Evolutionary conservation across 2,797 vertebrate species (phyloP).

Genomic region (Oreonectes daqikongensis): DNA sequence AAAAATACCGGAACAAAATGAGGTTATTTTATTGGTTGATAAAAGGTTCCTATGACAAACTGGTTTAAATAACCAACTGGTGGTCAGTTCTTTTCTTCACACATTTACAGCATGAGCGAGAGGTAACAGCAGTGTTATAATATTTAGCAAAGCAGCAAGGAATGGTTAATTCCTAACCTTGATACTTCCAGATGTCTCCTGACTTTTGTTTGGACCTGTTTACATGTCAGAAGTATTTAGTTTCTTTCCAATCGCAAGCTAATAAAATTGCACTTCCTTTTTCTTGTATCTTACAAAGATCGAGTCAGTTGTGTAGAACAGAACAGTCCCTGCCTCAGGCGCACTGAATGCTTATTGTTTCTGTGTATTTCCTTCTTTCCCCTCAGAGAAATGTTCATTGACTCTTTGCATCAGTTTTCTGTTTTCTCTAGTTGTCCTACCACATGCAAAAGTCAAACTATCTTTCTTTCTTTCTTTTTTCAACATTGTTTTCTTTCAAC

Average conservation of each 20-base stretch:
- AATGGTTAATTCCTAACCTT: constrained; percentile 22
- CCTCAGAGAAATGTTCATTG: constrained; percentile 4
- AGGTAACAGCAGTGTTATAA: constrained; percentile 8
- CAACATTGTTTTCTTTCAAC: constrained; percentile 10
- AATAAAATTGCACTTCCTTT: constrained; percentile 34
- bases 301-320: constrained; percentile 15
- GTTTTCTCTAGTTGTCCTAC: background rate
- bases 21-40: too few species aligned
- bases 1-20: too few species aligned
- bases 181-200: constrained; percentile 38
- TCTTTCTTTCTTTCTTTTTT: background rate
- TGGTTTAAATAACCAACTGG: too few species aligned
- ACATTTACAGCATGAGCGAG: background rate
- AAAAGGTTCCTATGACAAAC: too few species aligned
- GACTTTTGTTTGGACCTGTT: constrained; percentile 32
- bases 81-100: too few species aligned
- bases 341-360: constrained; percentile 5
- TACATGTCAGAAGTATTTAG: constrained; percentile 33
- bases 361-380: constrained; percentile 22
- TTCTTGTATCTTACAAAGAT: constrained; percentile 19
- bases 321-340: constrained; percentile 36
- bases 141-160: constrained; percentile 54
- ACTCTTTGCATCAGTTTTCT: constrained; percentile 5
- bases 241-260: constrained; percentile 56
- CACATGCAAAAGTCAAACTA: constrained; percentile 9